A percentile compares a stretch with the other conserved stretches of the same genome.
These are phyloP conservation scores for Gnathonemus longibarbis DNA, from an alignment of 2,113 vertebrate genomes.

Conservation along the genomic window DNA sequence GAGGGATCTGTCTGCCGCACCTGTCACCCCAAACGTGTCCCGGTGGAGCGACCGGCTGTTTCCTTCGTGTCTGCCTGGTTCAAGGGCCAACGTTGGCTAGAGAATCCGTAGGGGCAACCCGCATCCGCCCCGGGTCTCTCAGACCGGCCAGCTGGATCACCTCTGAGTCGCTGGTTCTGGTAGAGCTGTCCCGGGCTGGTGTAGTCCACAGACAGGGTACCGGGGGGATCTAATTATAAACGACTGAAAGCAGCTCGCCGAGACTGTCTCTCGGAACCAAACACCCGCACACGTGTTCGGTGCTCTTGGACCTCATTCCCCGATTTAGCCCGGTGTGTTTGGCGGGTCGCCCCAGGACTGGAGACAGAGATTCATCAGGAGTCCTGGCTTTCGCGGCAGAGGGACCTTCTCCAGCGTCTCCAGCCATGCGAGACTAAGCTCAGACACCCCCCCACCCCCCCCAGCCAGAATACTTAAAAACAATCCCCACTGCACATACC, in stretches of 20 bases:
- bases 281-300: not conserved
- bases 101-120: not conserved
- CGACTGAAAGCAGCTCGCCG: not conserved
- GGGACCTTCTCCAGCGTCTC: not conserved
- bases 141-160: not conserved
- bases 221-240: not conserved
- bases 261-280: not conserved
- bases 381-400: not conserved
- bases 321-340: not conserved
- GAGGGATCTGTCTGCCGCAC: not conserved
- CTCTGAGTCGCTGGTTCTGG: not conserved
- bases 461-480: not conserved
- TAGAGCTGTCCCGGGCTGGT: not conserved
- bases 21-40: not conserved
- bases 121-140: not conserved
- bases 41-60: too few relatives aligned
- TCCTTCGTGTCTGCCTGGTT: not conserved
- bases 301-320: not conserved
- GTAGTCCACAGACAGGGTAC: not conserved
- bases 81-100: not conserved
- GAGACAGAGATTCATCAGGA: not conserved
- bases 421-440: not conserved
- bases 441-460: not conserved
- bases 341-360: not conserved
- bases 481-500: not conserved